phyloP scores from a whole-genome alignment of 2,888 invertebrate genomes.

The Meghimatium bilineatum region DNA sequence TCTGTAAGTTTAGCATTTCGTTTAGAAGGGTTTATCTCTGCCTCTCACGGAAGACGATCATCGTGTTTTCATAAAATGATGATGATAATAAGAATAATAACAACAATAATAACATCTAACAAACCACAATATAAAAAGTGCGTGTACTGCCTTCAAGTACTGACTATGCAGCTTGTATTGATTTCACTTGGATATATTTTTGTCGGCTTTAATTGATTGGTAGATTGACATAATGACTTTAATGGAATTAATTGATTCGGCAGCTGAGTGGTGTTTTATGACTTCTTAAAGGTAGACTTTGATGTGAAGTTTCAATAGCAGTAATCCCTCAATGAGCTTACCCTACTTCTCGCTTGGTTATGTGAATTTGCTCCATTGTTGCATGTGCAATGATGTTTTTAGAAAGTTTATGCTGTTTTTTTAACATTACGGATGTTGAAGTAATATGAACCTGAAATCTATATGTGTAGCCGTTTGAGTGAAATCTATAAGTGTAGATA shows the following conservation, averaged over 20 bases:
- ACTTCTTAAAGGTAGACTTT: background rate
- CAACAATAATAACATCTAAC: background rate
- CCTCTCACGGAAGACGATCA: background rate
- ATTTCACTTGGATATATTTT: background rate
- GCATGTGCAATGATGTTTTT: background rate
- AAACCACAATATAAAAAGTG: background rate
- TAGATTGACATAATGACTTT: constrained; percentile 7
- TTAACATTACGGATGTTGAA: background rate
- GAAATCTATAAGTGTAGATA: no score
- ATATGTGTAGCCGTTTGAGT: no score
- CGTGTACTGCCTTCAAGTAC: background rate
- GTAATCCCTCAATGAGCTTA: background rate
- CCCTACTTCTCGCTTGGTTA: background rate
- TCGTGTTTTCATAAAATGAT: no score
- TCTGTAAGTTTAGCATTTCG: background rate
- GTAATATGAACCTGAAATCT: no score
- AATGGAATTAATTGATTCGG: constrained; percentile 20
- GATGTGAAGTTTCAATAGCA: background rate
- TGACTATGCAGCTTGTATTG: background rate
- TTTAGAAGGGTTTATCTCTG: background rate
- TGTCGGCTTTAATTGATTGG: background rate
- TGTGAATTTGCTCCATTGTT: background rate
- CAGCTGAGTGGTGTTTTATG: background rate
- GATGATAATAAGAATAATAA: background rate
- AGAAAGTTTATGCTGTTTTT: background rate